Evolutionary conservation across 2,113 vertebrate species (phyloP), one percentile per base, ranked within the genome.

Genomic region (Coryphaenoides rupestris): DNA sequence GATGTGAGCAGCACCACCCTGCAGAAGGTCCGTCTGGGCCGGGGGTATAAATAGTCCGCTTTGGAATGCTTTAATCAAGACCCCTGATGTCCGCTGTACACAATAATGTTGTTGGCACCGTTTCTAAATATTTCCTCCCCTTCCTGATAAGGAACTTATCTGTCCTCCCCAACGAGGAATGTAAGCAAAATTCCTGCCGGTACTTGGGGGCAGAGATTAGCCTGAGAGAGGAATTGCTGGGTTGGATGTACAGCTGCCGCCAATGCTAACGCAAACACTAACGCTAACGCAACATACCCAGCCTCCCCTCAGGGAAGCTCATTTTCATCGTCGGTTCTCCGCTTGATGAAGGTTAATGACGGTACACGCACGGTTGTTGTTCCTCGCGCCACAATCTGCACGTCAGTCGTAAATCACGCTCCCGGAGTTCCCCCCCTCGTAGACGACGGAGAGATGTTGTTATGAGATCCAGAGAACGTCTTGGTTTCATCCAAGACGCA

Each of bases 11-110:
- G 50, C 56, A 10, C 46, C 58, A 66, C 59, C n/a, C n/a, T 19
- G 49, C 78, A 84, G 72, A 85, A 79, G 82, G 78, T 56, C 69
- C 67, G 78, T 71, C 81, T 84, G 78, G 66, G 75, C 62, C n/a
- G 67, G 66, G 73, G 77, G 80, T 79, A 87, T 71, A 86, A 86
- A 87, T 84, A 89, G 81, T 40, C 67, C 24, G 24, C 40, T 56
- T 76, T 76, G 84, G 89, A 90, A 89, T 85, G 88, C 80, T 84
- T 89, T 89, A 87, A 89, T 90, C 82, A 85, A 69, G 76, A 83
- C 73, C 76, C 84, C 78, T 83, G 73, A 84, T 79, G 77, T 82
- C 68, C 65, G 73, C 55, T 60, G 61, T 33, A 63, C 68, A 82
- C 49, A 33, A 57, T 77, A 79, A 80, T 89, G 76, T 81, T 87